Percentiles rank a stretch among this genome's conserved stretches.
phyloP scores from a whole-genome alignment of 2,113 vertebrate genomes.

The Xiphophorus hellerii region DNA sequence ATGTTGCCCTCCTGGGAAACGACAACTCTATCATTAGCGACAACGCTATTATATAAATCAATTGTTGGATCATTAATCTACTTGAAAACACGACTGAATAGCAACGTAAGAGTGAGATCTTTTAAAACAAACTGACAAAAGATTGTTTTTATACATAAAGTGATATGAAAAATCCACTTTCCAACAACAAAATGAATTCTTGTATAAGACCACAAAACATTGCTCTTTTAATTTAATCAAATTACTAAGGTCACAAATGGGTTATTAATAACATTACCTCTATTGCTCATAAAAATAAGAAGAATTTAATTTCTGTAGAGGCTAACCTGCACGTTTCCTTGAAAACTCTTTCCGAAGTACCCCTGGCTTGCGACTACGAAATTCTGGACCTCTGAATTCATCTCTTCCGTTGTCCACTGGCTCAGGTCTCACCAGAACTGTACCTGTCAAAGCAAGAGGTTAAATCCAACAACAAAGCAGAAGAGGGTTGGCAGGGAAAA shows the following conservation, averaged over 20 bases:
- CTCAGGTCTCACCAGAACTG: slow-evolving; percentile 93
- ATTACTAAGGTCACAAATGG: neutral
- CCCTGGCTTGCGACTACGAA: slow-evolving; percentile 87
- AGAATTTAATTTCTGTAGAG: neutral
- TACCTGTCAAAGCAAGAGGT: slow-evolving; percentile 79
- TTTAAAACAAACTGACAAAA: neutral
- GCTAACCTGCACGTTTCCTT: slow-evolving; percentile 92
- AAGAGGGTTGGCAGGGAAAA: neutral
- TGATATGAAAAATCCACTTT: neutral
- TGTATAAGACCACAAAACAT: too few species aligned
- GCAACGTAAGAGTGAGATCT: neutral
- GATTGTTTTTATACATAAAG: neutral
- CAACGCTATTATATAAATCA: neutral
- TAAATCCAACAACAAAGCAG: neutral
- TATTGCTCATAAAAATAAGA: neutral
- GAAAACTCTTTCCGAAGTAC: slow-evolving; percentile 88
- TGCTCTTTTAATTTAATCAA: neutral
- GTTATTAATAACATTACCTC: neutral
- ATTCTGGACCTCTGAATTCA: slow-evolving; percentile 98
- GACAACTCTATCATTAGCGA: slow-evolving; percentile 28
- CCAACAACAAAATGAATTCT: too few species aligned
- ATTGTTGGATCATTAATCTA: neutral
- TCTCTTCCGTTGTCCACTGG: slow-evolving; percentile 94
- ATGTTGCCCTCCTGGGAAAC: slow-evolving; percentile 82
- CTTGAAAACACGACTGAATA: neutral